Base-by-base conservation (phyloP, 2,113 vertebrate genomes). In the Hydrolagus affinis region DNA sequence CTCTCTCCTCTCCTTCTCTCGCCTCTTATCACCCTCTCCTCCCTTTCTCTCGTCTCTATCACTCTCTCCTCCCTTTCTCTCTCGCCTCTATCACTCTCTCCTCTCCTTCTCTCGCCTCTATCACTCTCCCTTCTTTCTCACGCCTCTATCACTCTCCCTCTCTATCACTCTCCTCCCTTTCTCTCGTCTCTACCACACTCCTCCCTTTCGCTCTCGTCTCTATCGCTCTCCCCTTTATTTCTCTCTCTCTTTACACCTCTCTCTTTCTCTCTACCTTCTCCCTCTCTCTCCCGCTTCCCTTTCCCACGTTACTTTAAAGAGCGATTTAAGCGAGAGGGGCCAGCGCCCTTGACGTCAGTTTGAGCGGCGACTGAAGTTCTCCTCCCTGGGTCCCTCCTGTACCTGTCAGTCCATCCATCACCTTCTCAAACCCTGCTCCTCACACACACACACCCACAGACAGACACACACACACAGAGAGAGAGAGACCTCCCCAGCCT, bases 331-430 rank as follows among this genome's bases (percentile, higher is more conserved):
- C 68, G 66, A 68, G 80, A 72, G 72, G 19, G 57, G 83, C 56
- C 78, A 57, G 76, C 60, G 76, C 69, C 78, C 85, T 56, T 28
- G 15, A 74, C 80, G 86, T 77, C 86, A 87, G 66, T 77, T 73
- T 60, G 11, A 77, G 85, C 70, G 75, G 87, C 74, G 64, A 56
- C 17, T 11, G 4, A 28, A 44, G 44, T 57, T 70, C 59, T n/a
- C 44, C 77, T 19, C 68, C 57, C 56, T 23, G 12, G 76, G 56
- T 3, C 2, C 21, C 44, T 83, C 4, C 2, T 21, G 0, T 32
- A 66, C 60, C 9, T n/a, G 23, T 17, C 28, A 19, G 9, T 44
- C 8, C 30, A 75, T 0, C 19, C 30, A 32, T 28, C 77, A 30
- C 77, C 9, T 28, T 21, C 0, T 83, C 14, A 19, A 17, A 25